A percentile compares a stretch with the other conserved stretches of the same genome.
phyloP scores from a whole-genome alignment of 2,888 invertebrate species.

The Pteria penguin region DNA sequence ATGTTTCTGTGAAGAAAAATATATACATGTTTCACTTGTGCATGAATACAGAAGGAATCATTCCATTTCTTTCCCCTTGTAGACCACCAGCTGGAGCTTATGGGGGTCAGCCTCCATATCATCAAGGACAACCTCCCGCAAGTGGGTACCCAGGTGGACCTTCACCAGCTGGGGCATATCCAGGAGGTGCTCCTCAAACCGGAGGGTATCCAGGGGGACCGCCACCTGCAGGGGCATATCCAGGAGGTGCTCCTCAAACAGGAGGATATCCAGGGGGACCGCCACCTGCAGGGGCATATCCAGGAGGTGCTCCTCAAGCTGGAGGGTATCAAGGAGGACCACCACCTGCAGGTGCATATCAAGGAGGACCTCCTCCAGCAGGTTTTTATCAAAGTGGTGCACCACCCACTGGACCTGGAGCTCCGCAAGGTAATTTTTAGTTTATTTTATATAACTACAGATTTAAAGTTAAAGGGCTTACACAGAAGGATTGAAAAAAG shows the following conservation, averaged over 20 bases:
- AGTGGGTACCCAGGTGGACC: conserved; percentile 32
- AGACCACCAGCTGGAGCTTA: conserved; percentile 34
- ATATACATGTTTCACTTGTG: no score
- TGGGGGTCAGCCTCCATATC: conserved; percentile 35
- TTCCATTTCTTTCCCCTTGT: no score
- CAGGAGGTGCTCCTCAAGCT: conserved; percentile 37
- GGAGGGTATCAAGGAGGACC: conserved; percentile 40
- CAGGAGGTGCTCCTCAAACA: conserved; percentile 26
- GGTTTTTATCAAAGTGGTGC: conserved; percentile 41
- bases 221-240: conserved; percentile 36
- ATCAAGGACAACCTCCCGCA: conserved; percentile 22
- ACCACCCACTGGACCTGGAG: no score
- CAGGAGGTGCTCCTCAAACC: conserved; percentile 35
- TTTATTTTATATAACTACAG: no score
- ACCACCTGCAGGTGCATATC: conserved; percentile 29
- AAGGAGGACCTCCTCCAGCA: conserved; percentile 38
- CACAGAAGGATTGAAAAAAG: no score
- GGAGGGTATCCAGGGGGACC: conserved; percentile 34
- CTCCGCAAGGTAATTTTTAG: no score
- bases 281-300: conserved; percentile 20
- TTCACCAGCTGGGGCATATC: conserved; percentile 19
- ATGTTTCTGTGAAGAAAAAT: no score
- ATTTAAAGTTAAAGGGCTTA: no score
- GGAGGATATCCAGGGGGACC: conserved; percentile 33
- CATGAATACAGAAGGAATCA: no score